These are phyloP conservation scores for Neuroscelio doddi DNA, from an alignment of 2,888 invertebrate species.

Conservation along the genomic window DNA sequence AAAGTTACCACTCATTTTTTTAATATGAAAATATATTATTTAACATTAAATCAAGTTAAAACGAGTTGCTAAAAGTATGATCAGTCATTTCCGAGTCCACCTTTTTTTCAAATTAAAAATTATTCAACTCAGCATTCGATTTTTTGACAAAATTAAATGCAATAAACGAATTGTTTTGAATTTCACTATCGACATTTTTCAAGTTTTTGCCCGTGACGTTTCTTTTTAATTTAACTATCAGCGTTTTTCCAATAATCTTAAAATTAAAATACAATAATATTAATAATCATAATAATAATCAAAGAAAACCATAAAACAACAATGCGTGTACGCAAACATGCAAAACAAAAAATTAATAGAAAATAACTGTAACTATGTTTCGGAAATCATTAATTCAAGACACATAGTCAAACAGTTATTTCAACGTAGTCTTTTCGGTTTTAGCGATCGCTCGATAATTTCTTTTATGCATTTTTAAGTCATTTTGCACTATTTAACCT, in stretches of 20 bases:
- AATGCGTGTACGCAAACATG: constrained; percentile 61
- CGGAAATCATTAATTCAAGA: neutral
- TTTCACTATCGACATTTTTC: too few species aligned
- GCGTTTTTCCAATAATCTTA: constrained; percentile 7
- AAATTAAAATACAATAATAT: constrained; percentile 30
- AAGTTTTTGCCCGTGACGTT: constrained; percentile 1
- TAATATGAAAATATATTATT: too few species aligned
- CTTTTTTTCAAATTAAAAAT: too few species aligned
- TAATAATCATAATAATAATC: constrained; percentile 44
- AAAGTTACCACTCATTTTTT: too few species aligned
- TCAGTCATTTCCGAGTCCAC: too few species aligned
- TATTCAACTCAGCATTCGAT: too few species aligned
- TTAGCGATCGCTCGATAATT: constrained; percentile 27
- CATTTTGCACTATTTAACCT: neutral
- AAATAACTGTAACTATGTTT: constrained; percentile 4
- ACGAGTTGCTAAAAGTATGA: too few species aligned
- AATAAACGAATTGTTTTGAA: neutral
- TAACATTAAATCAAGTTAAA: too few species aligned
- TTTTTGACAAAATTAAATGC: constrained; percentile 5
- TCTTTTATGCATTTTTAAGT: neutral
- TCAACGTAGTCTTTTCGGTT: constrained; percentile 39
- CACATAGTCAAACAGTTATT: constrained; percentile 1
- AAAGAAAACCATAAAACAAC: constrained; percentile 54
- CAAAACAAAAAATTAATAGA: constrained; percentile 53
- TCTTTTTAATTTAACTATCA: neutral